Conservation (phyloP, 2,797 vertebrate species). For the Spondyliosoma cantharus region DNA sequence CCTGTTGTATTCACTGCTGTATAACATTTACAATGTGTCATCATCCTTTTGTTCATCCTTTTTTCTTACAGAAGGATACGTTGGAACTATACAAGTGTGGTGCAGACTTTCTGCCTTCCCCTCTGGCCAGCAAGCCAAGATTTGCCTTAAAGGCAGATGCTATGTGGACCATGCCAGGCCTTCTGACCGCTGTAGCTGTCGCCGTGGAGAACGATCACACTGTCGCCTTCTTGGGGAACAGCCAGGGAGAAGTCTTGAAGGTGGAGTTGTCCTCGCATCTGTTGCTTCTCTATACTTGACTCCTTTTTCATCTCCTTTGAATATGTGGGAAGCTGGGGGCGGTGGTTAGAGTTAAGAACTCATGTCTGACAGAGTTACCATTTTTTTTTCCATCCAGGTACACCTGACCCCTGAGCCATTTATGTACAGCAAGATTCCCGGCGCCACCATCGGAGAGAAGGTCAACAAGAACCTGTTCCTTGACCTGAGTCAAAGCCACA, state of each 20-base stretch:
- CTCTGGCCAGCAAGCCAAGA: slow-evolving; percentile 89
- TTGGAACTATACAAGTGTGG: slow-evolving; percentile 78
- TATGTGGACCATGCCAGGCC: slow-evolving; percentile 74
- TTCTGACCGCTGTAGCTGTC: slow-evolving; percentile 89
- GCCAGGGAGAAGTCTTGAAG: slow-evolving; percentile 90
- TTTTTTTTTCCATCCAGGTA: slow-evolving; percentile 80
- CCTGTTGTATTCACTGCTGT: not conserved
- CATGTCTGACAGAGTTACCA: slow-evolving; percentile 3
- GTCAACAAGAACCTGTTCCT: slow-evolving; percentile 94
- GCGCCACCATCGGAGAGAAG: slow-evolving; percentile 81
- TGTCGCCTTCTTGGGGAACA: slow-evolving; percentile 92
- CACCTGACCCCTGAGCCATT: slow-evolving; percentile 81
- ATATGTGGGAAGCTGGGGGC: not conserved
- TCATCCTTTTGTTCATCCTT: slow-evolving; percentile 11
- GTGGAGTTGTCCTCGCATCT: slow-evolving; percentile 74
- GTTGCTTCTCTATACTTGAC: slow-evolving; percentile 26
- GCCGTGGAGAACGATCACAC: slow-evolving; percentile 90
- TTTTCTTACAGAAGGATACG: slow-evolving; percentile 74
- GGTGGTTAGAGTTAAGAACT: not conserved
- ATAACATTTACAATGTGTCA: not conserved
- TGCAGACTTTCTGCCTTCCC: slow-evolving; percentile 88
- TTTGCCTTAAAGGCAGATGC: slow-evolving; percentile 76
- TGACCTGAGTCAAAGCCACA: slow-evolving; percentile 84
- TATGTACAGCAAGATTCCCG: slow-evolving; percentile 84
- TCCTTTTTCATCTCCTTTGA: slow-evolving; percentile 30